Percentiles rank a stretch among this genome's conserved stretches.
phyloP scores from a whole-genome alignment of 2,888 invertebrate genomes.

The Zygothrica quintamaculata region DNA sequence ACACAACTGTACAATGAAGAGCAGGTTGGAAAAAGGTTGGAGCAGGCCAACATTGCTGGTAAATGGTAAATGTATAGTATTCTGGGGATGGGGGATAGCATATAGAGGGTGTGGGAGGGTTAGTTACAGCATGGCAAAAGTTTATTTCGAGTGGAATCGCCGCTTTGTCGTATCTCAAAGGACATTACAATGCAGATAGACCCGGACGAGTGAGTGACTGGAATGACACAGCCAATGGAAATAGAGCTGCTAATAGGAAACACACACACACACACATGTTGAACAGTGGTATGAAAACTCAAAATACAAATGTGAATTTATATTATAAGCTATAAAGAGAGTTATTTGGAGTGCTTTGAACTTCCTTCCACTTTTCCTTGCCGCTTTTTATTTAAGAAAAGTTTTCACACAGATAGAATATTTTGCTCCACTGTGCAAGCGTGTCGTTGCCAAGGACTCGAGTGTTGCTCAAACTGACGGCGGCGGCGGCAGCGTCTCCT shows the following conservation, averaged over 20 bases:
- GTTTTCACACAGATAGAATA: too few species aligned
- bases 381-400: too few species aligned
- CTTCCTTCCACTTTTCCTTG: too few species aligned
- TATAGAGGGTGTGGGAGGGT: not conserved
- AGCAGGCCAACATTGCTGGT: too few species aligned
- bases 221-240: slow-evolving; percentile 62
- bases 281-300: slow-evolving; percentile 33
- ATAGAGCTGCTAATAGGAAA: slow-evolving; percentile 45
- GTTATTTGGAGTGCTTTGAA: too few species aligned
- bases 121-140: slow-evolving; percentile 53
- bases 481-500: slow-evolving; percentile 56
- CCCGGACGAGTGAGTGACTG: slow-evolving; percentile 68
- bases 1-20: slow-evolving; percentile 70
- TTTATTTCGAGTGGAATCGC: slow-evolving; percentile 79
- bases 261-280: slow-evolving; percentile 17
- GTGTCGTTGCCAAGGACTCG: slow-evolving; percentile 30
- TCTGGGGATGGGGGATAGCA: not conserved
- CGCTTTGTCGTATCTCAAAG: slow-evolving; percentile 77
- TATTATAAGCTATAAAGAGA: too few species aligned
- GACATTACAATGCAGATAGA: slow-evolving; percentile 81
- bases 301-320: not conserved
- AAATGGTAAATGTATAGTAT: not conserved
- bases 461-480: slow-evolving; percentile 71
- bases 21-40: slow-evolving; percentile 13
- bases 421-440: slow-evolving; percentile 43